Evolutionary conservation across 2,113 vertebrate species (phyloP).

Genomic region (Pongo pygmaeus): DNA sequence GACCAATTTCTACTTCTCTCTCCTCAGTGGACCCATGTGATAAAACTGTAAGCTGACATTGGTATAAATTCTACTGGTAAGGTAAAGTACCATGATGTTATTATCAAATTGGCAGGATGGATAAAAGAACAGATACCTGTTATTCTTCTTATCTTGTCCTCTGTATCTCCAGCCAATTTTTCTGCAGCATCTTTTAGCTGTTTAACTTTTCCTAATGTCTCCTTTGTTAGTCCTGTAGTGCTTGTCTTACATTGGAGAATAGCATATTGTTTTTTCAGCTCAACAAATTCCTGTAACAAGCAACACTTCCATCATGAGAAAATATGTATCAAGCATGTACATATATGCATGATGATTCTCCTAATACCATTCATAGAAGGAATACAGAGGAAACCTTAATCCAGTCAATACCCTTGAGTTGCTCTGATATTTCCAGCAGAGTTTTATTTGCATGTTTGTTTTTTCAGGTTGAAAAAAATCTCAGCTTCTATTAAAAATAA

Average conservation of each 20-base stretch:
- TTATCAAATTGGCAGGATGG: neutral
- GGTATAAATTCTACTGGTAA: neutral
- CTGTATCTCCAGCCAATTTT: slow-evolving; percentile 82
- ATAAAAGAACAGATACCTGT: slow-evolving; percentile 81
- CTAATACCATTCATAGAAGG: neutral
- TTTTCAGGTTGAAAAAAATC: neutral
- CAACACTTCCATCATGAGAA: neutral
- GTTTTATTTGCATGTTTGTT: neutral
- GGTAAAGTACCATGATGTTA: neutral
- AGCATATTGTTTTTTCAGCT: slow-evolving; percentile 80
- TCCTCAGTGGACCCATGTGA: neutral
- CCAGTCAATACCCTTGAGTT: neutral
- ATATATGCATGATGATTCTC: neutral
- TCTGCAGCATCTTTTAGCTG: slow-evolving; percentile 83
- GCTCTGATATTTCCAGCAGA: neutral
- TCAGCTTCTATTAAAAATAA: slow-evolving; percentile 18
- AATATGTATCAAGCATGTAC: neutral
- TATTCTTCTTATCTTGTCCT: slow-evolving; percentile 86
- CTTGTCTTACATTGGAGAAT: slow-evolving; percentile 82
- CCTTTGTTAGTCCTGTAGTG: slow-evolving; percentile 53
- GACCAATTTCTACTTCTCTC: neutral
- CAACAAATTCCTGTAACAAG: slow-evolving; percentile 85
- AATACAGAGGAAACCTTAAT: neutral
- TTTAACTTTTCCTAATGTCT: slow-evolving; percentile 82
- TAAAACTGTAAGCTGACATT: neutral